Percentiles rank a stretch among this genome's conserved stretches.
Evolutionary conservation across 2,113 vertebrate species (phyloP).

Genomic region (Notarius lentiginosus): DNA sequence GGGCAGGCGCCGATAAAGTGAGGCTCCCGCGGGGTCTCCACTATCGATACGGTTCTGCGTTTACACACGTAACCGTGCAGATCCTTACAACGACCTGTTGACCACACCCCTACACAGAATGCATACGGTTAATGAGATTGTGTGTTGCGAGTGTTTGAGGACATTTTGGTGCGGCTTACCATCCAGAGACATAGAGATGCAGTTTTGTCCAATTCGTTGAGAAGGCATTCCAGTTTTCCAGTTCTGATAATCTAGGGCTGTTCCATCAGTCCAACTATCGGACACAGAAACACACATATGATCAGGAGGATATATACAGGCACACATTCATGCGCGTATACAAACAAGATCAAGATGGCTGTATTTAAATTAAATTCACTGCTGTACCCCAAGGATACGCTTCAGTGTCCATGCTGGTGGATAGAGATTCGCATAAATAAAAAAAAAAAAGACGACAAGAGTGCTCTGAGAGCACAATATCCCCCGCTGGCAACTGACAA

Average conservation of each 20-base stretch:
- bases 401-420: too few relatives aligned
- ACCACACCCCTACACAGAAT: conserved; percentile 81
- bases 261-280: conserved; percentile 83
- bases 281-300: not conserved
- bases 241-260: conserved; percentile 79
- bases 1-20: conserved; percentile 82
- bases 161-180: conserved; percentile 67
- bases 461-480: too few relatives aligned
- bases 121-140: not conserved
- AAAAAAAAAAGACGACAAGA: too few relatives aligned
- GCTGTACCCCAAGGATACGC: too few relatives aligned
- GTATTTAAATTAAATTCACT: too few relatives aligned
- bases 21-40: conserved; percentile 76
- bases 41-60: conserved; percentile 72
- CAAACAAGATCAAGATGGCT: too few relatives aligned
- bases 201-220: conserved; percentile 60
- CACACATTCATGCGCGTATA: not conserved
- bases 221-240: conserved; percentile 71
- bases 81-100: conserved; percentile 71
- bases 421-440: too few relatives aligned
- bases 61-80: conserved; percentile 85
- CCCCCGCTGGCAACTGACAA: too few relatives aligned
- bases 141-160: not conserved
- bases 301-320: not conserved
- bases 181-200: conserved; percentile 82